Percentiles rank a stretch among this genome's conserved stretches.
Conservation (phyloP, 2,113 vertebrate genomes). For the Calcarius ornatus region DNA sequence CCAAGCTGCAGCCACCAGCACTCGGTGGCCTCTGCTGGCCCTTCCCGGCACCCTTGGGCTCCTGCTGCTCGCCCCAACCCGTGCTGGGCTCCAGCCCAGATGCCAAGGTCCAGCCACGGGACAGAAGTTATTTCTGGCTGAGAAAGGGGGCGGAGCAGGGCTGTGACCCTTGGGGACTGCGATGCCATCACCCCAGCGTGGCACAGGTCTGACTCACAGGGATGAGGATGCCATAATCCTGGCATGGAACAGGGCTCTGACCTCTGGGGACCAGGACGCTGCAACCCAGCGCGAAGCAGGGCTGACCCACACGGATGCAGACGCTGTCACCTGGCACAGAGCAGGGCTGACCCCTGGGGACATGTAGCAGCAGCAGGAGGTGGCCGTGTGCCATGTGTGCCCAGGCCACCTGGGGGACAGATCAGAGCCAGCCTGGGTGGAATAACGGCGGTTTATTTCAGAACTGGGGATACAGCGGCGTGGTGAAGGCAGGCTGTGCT, state of each 20-base stretch:
- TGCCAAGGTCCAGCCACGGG: slow-evolving; percentile 33
- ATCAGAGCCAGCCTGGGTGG: not conserved
- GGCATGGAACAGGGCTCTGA: not conserved
- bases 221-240: not conserved
- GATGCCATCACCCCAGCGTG: not conserved
- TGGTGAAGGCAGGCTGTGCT: not conserved
- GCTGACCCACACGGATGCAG: fast-evolving
- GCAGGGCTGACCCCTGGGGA: not conserved
- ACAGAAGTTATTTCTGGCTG: slow-evolving; percentile 76
- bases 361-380: not conserved
- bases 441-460: slow-evolving; percentile 35
- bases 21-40: not conserved
- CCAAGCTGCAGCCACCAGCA: not conserved
- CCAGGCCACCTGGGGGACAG: not conserved
- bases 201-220: not conserved
- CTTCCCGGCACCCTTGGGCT: not conserved
- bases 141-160: slow-evolving; percentile 66
- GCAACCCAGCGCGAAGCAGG: not conserved
- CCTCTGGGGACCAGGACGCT: fast-evolving
- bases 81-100: slow-evolving; percentile 28
- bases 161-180: not conserved
- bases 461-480: not conserved
- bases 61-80: not conserved
- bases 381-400: not conserved
- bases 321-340: fast-evolving